Evolutionary conservation across 2,888 invertebrate species (phyloP), one percentile per base, ranked within the genome.

Genomic region (Rhodophaea formosa): DNA sequence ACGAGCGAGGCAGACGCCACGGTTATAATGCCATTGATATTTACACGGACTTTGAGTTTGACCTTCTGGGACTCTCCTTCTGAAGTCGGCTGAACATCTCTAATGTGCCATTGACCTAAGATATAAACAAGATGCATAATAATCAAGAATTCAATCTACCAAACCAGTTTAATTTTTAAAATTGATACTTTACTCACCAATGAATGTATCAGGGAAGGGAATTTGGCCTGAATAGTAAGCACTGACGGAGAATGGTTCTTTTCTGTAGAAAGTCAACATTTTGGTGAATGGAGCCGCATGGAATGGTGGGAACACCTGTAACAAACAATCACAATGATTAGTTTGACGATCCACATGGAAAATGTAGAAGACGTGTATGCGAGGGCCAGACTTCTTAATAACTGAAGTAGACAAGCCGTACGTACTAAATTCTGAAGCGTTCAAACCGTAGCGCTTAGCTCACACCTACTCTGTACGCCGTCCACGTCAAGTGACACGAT

Each of bases 11-110:
- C 99, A 56, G 96, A 96, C 10, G 96, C 94, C 23, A 99, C 94
- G 10, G 94, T 94, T 77, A 99, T 95, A 62, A 99, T 95, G 54
- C 99, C 99, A 82, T 99, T 96, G 53, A 96, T 93, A 91, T 99
- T 98, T 57, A 99, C 93, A 70, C 98, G 94, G 7, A 98, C 97
- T 92, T 99, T 99, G 5, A 99, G 95, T 88, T 99, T 99, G 0
- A 99, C 96, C 86, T 98, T 99, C 64, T 97, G 96, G n/a, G 96
- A 94, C 74, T 97, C 97, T 32, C 98, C 98, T 63, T 97, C 97
- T 0, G 96, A 86, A 30, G 95, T 96, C 5, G 99, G 97, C 70
- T 95, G 95, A 6, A 99, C 94, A 75, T 97, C 96, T 74, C 94
- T 95, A 61, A 97, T 94, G 52, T 93, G 88, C 94, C 96, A 97